Conservation (phyloP, 2,113 vertebrate genomes). For the Amblyopsis rosae region DNA sequence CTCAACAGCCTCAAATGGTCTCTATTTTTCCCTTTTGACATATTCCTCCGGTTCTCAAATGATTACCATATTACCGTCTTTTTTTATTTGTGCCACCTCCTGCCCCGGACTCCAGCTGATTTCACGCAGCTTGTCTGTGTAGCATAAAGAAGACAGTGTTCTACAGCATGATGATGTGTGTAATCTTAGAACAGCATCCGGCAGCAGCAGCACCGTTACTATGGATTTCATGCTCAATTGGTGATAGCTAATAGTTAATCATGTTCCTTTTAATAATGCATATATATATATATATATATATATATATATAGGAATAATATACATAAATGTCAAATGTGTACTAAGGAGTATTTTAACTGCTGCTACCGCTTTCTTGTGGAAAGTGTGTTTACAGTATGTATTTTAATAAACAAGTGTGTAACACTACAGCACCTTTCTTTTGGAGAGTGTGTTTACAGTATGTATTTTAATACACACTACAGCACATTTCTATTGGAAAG, state of each 20-base stretch:
- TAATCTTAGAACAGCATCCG: constrained; percentile 15
- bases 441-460: no score
- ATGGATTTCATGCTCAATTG: constrained; percentile 14
- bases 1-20: constrained; percentile 26
- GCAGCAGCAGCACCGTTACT: constrained; percentile 18
- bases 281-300: no score
- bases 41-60: constrained; percentile 15
- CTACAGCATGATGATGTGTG: constrained; percentile 23
- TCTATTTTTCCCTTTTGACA: neutral
- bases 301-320: no score
- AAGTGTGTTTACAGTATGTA: neutral
- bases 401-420: neutral
- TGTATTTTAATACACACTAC: no score
- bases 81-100: constrained; percentile 24
- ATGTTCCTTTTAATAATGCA: no score
- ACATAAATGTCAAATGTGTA: no score
- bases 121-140: constrained; percentile 25
- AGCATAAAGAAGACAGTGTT: neutral
- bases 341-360: no score
- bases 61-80: constrained; percentile 48
- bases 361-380: no score
- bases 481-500: no score
- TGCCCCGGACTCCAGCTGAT: constrained; percentile 22
- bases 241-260: constrained; percentile 13
- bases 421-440: neutral